Conservation (phyloP, 2,888 invertebrate species). For the Leucania comma region DNA sequence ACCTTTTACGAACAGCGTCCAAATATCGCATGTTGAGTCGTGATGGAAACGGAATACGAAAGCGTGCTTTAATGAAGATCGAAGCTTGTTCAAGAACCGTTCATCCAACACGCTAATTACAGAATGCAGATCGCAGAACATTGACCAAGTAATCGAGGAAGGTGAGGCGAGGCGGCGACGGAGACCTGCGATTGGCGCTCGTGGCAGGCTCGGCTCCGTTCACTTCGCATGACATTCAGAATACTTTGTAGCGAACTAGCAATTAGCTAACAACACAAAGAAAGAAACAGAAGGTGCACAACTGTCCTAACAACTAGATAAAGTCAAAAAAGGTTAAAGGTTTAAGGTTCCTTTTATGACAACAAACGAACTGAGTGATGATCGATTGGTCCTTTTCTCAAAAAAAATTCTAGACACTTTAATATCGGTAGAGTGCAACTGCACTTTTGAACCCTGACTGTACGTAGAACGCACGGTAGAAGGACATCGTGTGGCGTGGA, state of each 20-base stretch:
- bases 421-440: no score
- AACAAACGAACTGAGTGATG: no score
- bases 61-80: constrained; percentile 34
- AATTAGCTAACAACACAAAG: background rate
- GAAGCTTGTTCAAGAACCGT: constrained; percentile 36
- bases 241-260: constrained; percentile 31
- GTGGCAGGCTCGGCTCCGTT: constrained; percentile 74
- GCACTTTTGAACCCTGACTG: no score
- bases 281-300: constrained; percentile 26
- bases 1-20: constrained; percentile 29
- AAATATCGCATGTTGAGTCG: constrained; percentile 28
- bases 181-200: constrained; percentile 67
- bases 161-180: constrained; percentile 37
- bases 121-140: constrained; percentile 62
- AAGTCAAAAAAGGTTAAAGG: no score
- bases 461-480: no score
- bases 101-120: constrained; percentile 49
- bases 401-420: no score
- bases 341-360: no score
- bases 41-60: constrained; percentile 24
- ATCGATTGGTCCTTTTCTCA: no score
- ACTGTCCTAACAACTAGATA: no score
- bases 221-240: constrained; percentile 66
- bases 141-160: constrained; percentile 61
- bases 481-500: no score